These are phyloP conservation scores for Trichomalopsis sarcophagae DNA, from an alignment of 1,140 invertebrate species.

Conservation along the genomic window DNA sequence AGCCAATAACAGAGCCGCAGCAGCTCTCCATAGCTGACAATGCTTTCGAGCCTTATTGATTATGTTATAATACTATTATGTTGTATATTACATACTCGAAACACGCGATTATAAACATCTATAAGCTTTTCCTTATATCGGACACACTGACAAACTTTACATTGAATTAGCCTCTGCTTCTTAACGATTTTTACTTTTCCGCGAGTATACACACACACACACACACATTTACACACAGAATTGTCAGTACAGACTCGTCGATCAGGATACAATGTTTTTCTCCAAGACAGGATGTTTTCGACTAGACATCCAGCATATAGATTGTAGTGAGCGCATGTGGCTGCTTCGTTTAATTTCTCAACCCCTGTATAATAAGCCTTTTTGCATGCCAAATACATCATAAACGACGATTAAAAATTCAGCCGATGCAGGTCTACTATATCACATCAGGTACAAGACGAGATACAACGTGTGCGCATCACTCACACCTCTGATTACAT, in stretches of 20 bases:
- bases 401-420: too few relatives aligned
- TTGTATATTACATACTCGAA: background rate
- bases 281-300: background rate
- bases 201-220: background rate
- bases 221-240: too few relatives aligned
- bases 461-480: too few relatives aligned
- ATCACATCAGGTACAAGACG: too few relatives aligned
- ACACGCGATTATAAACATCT: background rate
- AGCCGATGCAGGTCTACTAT: too few relatives aligned
- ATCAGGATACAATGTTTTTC: background rate
- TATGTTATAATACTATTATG: background rate
- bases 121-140: too few relatives aligned
- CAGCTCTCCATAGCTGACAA: background rate
- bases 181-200: background rate
- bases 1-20: conserved; percentile 40
- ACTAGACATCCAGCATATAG: background rate
- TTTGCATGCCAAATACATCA: too few relatives aligned
- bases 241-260: background rate
- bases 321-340: background rate
- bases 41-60: background rate
- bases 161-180: background rate
- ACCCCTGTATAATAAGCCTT: too few relatives aligned
- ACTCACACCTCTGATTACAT: background rate
- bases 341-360: background rate
- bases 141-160: background rate